Conservation (phyloP, 2,113 vertebrate species). For the Etia nguti region DNA sequence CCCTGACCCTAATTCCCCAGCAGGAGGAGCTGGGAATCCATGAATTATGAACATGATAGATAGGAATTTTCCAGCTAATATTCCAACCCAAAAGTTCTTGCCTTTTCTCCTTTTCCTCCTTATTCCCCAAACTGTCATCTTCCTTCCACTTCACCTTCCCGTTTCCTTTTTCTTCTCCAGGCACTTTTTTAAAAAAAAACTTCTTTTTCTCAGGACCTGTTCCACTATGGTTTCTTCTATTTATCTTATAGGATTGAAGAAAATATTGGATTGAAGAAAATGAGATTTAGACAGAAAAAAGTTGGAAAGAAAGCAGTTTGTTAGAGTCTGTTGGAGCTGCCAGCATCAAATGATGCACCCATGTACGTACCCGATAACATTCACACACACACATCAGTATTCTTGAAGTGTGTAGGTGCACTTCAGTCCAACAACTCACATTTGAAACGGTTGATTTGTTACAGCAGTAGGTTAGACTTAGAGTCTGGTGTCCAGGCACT, state of each 20-base stretch:
- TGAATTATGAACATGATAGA: slow-evolving; percentile 63
- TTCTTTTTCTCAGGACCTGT: not conserved
- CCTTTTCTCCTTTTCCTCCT: not conserved
- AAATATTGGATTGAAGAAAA: not conserved
- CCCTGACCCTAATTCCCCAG: slow-evolving; percentile 21
- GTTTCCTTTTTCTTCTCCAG: not conserved
- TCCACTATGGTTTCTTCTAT: not conserved
- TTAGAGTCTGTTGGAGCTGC: not conserved
- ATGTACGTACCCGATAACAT: not conserved
- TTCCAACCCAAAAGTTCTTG: not conserved
- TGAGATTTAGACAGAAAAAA: not conserved
- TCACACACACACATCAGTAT: not conserved
- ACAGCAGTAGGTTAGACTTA: not conserved
- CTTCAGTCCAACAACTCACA: not conserved
- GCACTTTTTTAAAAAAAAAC: not conserved
- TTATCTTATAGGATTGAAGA: not conserved
- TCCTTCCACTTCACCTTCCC: not conserved
- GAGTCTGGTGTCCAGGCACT: not conserved
- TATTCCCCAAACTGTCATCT: not conserved
- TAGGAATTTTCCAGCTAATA: slow-evolving; percentile 13
- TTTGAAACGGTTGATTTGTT: not conserved
- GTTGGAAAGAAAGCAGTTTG: not conserved
- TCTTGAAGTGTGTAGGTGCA: not conserved
- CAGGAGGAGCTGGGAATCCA: slow-evolving; percentile 5
- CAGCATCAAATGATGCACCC: not conserved